phyloP scores from a whole-genome alignment of 2,797 vertebrate genomes.

The Todus mexicanus region DNA sequence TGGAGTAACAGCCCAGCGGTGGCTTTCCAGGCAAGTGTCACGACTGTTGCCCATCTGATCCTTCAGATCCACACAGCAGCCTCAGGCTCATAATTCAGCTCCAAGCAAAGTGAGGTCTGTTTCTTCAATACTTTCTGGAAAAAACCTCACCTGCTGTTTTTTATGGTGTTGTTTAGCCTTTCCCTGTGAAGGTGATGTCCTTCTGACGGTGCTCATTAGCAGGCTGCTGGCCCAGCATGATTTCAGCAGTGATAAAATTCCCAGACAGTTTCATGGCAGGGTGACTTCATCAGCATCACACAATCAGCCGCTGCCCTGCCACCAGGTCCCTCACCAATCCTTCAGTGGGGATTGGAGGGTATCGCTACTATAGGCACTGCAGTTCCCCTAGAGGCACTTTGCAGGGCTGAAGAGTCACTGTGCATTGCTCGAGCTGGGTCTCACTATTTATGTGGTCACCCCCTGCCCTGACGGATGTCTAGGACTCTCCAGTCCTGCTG shows the following conservation, averaged over 20 bases:
- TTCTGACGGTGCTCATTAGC: not conserved
- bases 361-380: not conserved
- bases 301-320: not conserved
- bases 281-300: not conserved
- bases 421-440: not conserved
- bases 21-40: conserved; percentile 1
- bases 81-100: not conserved
- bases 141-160: not conserved
- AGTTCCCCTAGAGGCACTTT: not conserved
- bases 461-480: not conserved
- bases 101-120: not conserved
- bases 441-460: not conserved
- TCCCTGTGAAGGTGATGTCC: not conserved
- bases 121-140: not conserved
- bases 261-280: not conserved
- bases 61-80: not conserved
- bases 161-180: not conserved
- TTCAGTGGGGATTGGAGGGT: accelerated
- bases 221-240: not conserved
- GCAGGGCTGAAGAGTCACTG: not conserved
- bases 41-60: not conserved
- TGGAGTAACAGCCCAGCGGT: not conserved
- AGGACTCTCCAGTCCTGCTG: not conserved
- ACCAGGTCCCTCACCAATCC: not conserved
- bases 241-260: not conserved